These are phyloP conservation scores for Sminthopsis crassicaudata DNA, from an alignment of 2,113 vertebrate species.

Conservation along the genomic window DNA sequence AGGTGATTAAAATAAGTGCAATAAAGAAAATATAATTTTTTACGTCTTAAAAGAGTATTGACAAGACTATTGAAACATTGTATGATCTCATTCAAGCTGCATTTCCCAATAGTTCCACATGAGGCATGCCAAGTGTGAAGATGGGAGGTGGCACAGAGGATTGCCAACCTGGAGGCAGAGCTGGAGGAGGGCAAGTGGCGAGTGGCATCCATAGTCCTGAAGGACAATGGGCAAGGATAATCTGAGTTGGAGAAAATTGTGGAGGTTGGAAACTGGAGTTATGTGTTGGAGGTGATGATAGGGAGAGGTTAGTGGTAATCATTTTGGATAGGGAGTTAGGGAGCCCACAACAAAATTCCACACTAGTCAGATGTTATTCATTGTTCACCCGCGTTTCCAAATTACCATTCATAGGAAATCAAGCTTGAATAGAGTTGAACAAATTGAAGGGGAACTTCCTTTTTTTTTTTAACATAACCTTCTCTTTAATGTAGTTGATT, in stretches of 20 bases:
- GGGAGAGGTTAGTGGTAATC: slow-evolving; percentile 88
- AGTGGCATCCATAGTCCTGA: slow-evolving; percentile 92
- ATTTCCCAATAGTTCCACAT: slow-evolving; percentile 89
- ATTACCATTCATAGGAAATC: too few relatives aligned
- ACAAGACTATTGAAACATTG: slow-evolving; percentile 3
- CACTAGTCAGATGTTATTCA: too few relatives aligned
- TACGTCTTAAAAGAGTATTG: neutral
- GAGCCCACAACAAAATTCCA: too few relatives aligned
- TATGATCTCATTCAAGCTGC: slow-evolving; percentile 96
- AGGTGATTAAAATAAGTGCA: slow-evolving; percentile 44
- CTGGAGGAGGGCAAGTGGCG: slow-evolving; percentile 91
- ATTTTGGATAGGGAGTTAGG: too few relatives aligned
- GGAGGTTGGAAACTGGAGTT: slow-evolving; percentile 91
- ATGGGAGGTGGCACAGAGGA: slow-evolving; percentile 91
- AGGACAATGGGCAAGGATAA: slow-evolving; percentile 88
- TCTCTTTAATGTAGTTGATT: too few relatives aligned
- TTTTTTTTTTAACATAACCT: too few relatives aligned
- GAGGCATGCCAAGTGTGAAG: slow-evolving; percentile 94
- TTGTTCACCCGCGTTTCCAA: too few relatives aligned
- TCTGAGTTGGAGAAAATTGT: slow-evolving; percentile 90
- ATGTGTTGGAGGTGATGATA: slow-evolving; percentile 88
- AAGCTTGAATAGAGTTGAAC: too few relatives aligned
- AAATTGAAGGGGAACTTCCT: too few relatives aligned
- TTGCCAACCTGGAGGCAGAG: slow-evolving; percentile 92
- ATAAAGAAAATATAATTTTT: neutral